Base-by-base conservation (phyloP, 2,888 invertebrate genomes). In the Lacanobia wlatinum region DNA sequence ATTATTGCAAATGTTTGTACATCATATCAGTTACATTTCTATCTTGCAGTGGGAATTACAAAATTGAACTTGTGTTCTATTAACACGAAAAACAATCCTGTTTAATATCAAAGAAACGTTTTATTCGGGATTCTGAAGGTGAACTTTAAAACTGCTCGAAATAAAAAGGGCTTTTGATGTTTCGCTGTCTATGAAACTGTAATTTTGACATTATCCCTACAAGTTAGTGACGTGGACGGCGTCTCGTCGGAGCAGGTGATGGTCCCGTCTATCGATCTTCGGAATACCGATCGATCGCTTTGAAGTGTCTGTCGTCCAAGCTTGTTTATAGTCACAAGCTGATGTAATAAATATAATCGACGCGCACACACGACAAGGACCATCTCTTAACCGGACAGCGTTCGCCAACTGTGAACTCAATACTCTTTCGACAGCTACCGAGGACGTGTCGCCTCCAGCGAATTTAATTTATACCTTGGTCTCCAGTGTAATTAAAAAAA, bases 271-370 rank as follows among this genome's bases (percentile, higher is more conserved):
- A 90, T 91, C 93, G 91, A 91, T 92, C 91, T 92, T 86, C 88
- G 82, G 90, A 94, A 92, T 90, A 93, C 90, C 92, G 89, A 94
- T 96, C 91, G 95, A 95, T 94, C 92, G 91, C 96, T 96, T 96
- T 96, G 96, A 96, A 92, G 95, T 95, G 85, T 82, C 90, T 91
- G 92, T 94, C 93, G 90, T 84, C 85, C 84, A 85, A 84, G 91
- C 90, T 92, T 94, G 94, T 94, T 95, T 95, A 94, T 93, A 94
- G 94, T 92, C 90, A 89, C 91, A 78, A 80, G 87, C 90, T 91
- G 92, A 92, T 93, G 94, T 93, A 95, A 95, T 95, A 96, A 95
- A 96, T 96, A 96, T 95, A 96, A 95, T 95, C 93, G 92, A 94
- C 94, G 92, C 94, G 89, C 92, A 91, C 92, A 91, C 88, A 87